These are phyloP conservation scores for Theodoxus fluviatilis DNA, from an alignment of 2,888 invertebrate species.

Conservation along the genomic window DNA sequence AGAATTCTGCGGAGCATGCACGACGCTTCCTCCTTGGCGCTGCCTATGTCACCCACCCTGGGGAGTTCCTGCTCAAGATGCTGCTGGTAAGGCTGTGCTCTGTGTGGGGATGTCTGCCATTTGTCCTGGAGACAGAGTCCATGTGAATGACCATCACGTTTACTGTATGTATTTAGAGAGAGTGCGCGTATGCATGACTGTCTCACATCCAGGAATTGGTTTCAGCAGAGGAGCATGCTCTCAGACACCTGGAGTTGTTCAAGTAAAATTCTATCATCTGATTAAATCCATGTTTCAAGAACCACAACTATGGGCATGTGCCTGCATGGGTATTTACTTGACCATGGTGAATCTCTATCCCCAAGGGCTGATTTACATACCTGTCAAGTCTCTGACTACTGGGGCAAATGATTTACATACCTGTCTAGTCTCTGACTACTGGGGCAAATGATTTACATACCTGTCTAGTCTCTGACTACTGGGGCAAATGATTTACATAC, in stretches of 20 bases:
- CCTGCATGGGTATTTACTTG: too few species aligned
- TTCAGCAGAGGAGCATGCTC: not conserved
- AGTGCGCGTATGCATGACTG: not conserved
- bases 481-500: too few species aligned
- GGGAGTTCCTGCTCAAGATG: constrained; percentile 67
- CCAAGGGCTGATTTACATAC: too few species aligned
- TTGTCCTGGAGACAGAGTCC: not conserved
- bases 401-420: too few species aligned
- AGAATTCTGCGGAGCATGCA: constrained; percentile 68
- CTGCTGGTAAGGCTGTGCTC: constrained; percentile 51
- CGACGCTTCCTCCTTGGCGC: constrained; percentile 80
- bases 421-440: too few species aligned
- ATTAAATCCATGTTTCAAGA: not conserved
- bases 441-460: too few species aligned
- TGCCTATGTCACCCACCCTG: constrained; percentile 75
- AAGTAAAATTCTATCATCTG: not conserved
- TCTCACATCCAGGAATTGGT: too few species aligned
- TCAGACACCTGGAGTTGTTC: not conserved
- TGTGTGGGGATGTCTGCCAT: too few species aligned
- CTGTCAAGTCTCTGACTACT: too few species aligned
- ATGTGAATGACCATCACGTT: not conserved
- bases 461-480: too few species aligned
- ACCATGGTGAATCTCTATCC: too few species aligned
- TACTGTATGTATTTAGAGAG: not conserved
- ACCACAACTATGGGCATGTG: too few species aligned